Evolutionary conservation across 2,888 invertebrate species (phyloP).

Genomic region (Nymphalis polychloros): DNA sequence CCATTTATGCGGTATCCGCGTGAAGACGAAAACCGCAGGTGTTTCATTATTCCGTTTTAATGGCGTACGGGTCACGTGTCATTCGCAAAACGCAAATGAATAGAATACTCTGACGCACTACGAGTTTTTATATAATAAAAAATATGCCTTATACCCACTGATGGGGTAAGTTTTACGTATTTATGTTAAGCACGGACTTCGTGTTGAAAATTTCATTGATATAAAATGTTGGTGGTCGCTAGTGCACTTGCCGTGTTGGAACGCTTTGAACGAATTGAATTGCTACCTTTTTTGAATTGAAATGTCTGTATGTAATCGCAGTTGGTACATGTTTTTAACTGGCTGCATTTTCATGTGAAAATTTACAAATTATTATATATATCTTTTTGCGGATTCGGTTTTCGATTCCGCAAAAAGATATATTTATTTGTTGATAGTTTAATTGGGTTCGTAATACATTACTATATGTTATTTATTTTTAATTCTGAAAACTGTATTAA

Average conservation of each 20-base stretch:
- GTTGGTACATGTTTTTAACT: neutral
- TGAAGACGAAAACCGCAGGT: slow-evolving; percentile 70
- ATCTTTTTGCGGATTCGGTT: neutral
- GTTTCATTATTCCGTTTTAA: slow-evolving; percentile 80
- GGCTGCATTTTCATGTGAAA: neutral
- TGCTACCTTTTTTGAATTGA: slow-evolving; percentile 2
- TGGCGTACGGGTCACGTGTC: slow-evolving; percentile 67
- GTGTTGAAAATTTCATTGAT: slow-evolving; percentile 4
- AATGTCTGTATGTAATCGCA: neutral
- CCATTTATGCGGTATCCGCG: slow-evolving; percentile 40
- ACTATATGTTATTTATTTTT: no score
- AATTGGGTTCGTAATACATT: neutral
- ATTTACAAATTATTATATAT: neutral
- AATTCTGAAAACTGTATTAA: no score
- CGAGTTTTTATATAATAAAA: slow-evolving; percentile 32
- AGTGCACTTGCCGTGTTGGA: slow-evolving; percentile 5
- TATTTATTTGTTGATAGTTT: neutral
- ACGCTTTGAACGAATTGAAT: slow-evolving; percentile 12
- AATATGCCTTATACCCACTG: slow-evolving; percentile 33
- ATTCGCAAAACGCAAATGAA: slow-evolving; percentile 41
- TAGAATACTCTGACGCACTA: slow-evolving; percentile 38
- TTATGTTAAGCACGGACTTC: neutral
- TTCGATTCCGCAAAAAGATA: no score
- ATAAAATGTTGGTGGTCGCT: slow-evolving; percentile 5
- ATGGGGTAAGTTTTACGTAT: slow-evolving; percentile 24